Percentiles rank a stretch among this genome's conserved stretches.
Conservation (phyloP, 2,888 invertebrate species). For the Nesidiocoris tenuis region DNA sequence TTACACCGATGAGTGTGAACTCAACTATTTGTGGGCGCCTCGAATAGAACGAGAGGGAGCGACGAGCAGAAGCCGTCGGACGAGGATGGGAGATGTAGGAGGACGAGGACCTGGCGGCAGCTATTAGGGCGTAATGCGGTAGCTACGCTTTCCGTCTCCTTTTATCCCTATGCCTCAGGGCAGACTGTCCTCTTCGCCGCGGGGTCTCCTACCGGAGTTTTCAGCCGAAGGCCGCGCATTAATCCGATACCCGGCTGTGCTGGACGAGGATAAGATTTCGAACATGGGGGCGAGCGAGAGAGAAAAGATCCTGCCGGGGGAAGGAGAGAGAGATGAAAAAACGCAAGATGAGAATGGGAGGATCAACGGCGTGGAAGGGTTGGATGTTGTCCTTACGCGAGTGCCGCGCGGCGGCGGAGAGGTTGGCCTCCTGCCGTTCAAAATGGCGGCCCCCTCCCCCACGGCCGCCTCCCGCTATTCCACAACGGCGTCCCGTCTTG, state of each 20-base stretch:
- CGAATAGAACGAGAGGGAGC: neutral
- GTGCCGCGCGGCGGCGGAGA: neutral
- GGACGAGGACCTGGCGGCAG: conserved; percentile 17
- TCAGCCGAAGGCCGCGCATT: neutral
- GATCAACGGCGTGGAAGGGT: conserved; percentile 6
- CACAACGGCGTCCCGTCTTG: neutral
- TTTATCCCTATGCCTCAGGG: conserved; percentile 8
- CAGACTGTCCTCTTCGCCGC: neutral
- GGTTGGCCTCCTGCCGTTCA: conserved; percentile 10
- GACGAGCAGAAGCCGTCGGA: neutral
- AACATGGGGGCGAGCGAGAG: neutral
- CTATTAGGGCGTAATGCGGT: conserved; percentile 37
- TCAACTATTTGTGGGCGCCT: too few relatives aligned
- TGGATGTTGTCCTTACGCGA: neutral
- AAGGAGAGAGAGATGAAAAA: neutral
- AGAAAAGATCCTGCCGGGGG: neutral
- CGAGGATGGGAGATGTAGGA: neutral
- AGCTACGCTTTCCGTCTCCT: neutral
- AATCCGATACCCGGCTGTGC: neutral
- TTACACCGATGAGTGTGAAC: too few relatives aligned
- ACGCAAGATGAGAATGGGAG: conserved; percentile 1
- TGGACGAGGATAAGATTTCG: neutral
- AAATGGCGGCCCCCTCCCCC: conserved; percentile 28
- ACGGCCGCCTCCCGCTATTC: neutral
- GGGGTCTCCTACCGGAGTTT: conserved; percentile 3